These are phyloP conservation scores for Druon quercuslanigerum DNA, from an alignment of 1,140 invertebrate genomes.

Conservation along the genomic window DNA sequence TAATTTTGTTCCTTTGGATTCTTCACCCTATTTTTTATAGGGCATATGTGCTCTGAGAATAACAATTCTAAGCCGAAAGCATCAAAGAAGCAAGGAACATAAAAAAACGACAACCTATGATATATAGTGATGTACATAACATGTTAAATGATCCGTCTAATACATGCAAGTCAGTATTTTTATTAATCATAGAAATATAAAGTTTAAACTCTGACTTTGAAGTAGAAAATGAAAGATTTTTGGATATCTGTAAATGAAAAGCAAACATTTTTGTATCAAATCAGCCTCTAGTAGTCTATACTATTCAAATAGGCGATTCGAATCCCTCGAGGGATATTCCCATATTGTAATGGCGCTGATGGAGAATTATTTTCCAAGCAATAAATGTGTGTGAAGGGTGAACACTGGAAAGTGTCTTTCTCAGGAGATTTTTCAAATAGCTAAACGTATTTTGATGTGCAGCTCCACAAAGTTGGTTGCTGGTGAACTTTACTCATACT, in stretches of 20 bases:
- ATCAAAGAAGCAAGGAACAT: not conserved
- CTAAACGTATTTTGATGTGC: constrained; percentile 56
- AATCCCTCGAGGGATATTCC: constrained; percentile 11
- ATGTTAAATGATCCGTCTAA: not conserved
- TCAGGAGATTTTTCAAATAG: constrained; percentile 61
- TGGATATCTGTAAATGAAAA: constrained; percentile 27
- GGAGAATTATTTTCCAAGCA: constrained; percentile 53
- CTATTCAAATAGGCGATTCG: constrained; percentile 6
- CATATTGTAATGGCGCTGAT: constrained; percentile 39
- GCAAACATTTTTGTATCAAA: constrained; percentile 13
- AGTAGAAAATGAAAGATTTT: too few relatives aligned
- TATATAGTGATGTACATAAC: not conserved
- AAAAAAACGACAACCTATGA: not conserved
- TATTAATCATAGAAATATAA: too few relatives aligned
- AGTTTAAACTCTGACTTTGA: too few relatives aligned
- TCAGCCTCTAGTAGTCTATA: not conserved
- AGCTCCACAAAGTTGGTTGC: constrained; percentile 51
- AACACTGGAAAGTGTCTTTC: constrained; percentile 54
- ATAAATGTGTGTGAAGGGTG: constrained; percentile 29
- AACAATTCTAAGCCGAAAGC: constrained; percentile 11
- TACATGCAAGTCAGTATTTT: too few relatives aligned
- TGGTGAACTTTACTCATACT: constrained; percentile 50
- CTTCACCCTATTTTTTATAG: not conserved
- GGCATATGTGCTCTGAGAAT: constrained; percentile 6
- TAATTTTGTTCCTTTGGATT: constrained; percentile 33